phyloP scores from a whole-genome alignment of 2,797 vertebrate species.

The Diceros bicornis region DNA sequence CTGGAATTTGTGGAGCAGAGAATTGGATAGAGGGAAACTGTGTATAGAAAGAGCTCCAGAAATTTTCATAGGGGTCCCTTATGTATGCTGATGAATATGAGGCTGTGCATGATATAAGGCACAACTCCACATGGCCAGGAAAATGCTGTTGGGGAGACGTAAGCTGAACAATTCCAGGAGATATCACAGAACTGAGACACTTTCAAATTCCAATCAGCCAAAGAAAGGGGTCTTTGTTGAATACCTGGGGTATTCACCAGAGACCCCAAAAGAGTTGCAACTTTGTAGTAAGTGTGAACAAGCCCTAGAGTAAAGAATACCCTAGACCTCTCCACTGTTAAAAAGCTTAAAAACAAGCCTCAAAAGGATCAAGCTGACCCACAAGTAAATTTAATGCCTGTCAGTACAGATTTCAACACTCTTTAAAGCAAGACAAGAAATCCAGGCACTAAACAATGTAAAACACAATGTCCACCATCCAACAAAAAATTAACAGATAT shows the following conservation, averaged over 20 bases:
- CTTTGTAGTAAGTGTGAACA: background rate
- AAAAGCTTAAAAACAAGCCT: background rate
- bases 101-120: background rate
- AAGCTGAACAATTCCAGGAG: background rate
- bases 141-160: background rate
- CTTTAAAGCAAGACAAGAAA: background rate
- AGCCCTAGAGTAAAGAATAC: background rate
- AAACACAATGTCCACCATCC: background rate
- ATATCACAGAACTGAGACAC: background rate
- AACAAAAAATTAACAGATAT: background rate
- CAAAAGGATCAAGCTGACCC: background rate
- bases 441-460: background rate
- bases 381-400: background rate
- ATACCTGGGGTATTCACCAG: background rate
- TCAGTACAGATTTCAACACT: background rate
- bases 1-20: background rate
- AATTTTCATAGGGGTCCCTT: background rate
- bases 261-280: background rate
- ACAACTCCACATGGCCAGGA: background rate
- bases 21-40: background rate
- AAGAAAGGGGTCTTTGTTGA: background rate
- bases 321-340: background rate
- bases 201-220: background rate
- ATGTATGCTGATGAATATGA: background rate
- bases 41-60: background rate